phyloP scores from a whole-genome alignment of 2,113 vertebrate genomes.

The Bubo bubo region DNA sequence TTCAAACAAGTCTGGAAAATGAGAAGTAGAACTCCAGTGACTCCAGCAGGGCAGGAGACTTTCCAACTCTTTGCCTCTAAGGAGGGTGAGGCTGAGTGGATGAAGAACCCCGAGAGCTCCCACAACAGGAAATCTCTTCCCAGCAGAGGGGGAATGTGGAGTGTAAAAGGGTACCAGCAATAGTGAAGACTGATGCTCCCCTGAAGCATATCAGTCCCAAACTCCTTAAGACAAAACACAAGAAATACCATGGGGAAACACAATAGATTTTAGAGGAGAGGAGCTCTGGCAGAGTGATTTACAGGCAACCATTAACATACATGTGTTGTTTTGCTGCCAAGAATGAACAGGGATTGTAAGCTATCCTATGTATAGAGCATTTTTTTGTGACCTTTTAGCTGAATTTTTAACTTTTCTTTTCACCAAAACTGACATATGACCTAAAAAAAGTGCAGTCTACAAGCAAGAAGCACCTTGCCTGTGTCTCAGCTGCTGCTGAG shows the following conservation, averaged over 20 bases:
- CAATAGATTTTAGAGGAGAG: neutral
- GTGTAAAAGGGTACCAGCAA: neutral
- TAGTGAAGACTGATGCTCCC: neutral
- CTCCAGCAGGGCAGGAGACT: neutral
- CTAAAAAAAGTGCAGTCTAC: neutral
- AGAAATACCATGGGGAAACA: neutral
- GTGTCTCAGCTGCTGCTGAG: neutral
- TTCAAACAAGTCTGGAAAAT: neutral
- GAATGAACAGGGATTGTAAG: neutral
- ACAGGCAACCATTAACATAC: neutral
- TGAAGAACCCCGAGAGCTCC: neutral
- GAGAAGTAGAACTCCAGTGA: neutral
- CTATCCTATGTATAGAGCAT: neutral
- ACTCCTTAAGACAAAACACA: neutral
- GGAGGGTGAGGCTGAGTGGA: neutral
- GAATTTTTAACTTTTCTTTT: neutral
- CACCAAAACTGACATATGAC: neutral
- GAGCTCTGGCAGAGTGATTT: neutral
- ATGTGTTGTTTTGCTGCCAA: neutral
- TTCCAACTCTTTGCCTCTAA: neutral
- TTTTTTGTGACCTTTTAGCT: neutral
- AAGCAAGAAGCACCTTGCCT: neutral
- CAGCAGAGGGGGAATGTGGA: neutral
- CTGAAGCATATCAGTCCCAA: neutral
- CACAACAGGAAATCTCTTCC: neutral